Conservation (phyloP, 2,888 invertebrate species). For the Glaucopsyche alexis region DNA sequence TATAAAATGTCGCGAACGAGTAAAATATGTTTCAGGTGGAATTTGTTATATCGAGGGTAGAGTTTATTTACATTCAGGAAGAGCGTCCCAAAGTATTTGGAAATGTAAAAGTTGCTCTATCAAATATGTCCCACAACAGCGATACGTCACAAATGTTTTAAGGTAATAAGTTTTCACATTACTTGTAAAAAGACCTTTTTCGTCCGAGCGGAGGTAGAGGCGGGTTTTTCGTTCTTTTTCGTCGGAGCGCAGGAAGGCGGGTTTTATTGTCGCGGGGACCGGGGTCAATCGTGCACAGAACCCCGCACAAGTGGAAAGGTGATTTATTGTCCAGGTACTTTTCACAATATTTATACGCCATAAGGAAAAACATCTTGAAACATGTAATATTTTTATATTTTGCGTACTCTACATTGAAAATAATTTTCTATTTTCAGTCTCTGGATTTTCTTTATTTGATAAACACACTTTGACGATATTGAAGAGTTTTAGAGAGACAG, state of each 20-base stretch:
- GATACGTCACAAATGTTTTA: constrained; percentile 22
- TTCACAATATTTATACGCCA: background rate
- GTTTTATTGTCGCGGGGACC: constrained; percentile 30
- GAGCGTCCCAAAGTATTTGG: constrained; percentile 15
- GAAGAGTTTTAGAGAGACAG: constrained; percentile 21
- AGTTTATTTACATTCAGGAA: constrained; percentile 17
- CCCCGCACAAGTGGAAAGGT: constrained; percentile 24
- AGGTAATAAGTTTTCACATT: constrained; percentile 26
- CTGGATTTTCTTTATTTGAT: background rate
- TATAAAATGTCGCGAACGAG: background rate
- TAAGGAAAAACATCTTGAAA: background rate
- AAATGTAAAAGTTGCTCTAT: constrained; percentile 23
- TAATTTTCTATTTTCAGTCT: background rate
- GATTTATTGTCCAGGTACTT: constrained; percentile 30
- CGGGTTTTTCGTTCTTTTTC: background rate
- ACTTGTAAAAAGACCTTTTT: constrained; percentile 20
- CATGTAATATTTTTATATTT: constrained; percentile 2
- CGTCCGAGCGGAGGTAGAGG: constrained; percentile 1
- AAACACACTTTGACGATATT: background rate
- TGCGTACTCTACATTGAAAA: background rate
- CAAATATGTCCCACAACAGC: constrained; percentile 24
- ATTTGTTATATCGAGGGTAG: constrained; percentile 20
- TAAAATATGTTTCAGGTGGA: constrained; percentile 18
- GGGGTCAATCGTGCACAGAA: constrained; percentile 28
- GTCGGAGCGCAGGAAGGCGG: background rate